Conservation (phyloP, 2,113 vertebrate species). For the Phodopus roborovskii region DNA sequence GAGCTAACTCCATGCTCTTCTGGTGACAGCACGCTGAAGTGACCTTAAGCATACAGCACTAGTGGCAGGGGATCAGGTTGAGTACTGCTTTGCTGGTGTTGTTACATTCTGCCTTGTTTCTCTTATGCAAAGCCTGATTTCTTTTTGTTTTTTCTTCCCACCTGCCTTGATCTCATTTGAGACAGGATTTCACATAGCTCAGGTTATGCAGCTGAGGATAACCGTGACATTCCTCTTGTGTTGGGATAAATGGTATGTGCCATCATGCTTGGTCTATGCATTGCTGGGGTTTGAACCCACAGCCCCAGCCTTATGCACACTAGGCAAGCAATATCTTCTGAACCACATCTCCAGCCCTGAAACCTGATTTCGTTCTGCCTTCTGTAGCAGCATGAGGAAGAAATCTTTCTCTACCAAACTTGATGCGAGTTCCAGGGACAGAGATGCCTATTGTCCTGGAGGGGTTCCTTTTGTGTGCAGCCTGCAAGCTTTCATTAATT, state of each 20-base stretch:
- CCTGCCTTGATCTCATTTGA: background rate
- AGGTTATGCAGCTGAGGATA: background rate
- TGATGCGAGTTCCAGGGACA: background rate
- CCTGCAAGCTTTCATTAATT: conserved; percentile 41
- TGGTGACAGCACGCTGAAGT: too few relatives aligned
- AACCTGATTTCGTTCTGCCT: background rate
- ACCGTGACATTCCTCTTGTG: background rate
- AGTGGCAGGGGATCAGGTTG: too few relatives aligned
- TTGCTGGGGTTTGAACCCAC: background rate
- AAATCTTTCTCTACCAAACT: background rate
- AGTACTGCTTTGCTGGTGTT: background rate
- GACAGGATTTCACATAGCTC: background rate
- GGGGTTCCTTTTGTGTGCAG: background rate
- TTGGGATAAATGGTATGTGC: background rate
- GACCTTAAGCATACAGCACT: background rate
- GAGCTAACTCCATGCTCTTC: background rate
- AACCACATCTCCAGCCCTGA: background rate
- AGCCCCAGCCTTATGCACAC: background rate
- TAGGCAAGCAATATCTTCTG: background rate
- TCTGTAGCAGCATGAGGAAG: background rate
- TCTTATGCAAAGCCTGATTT: background rate
- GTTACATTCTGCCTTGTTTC: background rate
- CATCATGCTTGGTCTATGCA: background rate
- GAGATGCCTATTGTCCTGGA: background rate
- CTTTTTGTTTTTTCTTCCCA: background rate